Conservation (phyloP, 2,113 vertebrate genomes). For the Urocolius indicus region DNA sequence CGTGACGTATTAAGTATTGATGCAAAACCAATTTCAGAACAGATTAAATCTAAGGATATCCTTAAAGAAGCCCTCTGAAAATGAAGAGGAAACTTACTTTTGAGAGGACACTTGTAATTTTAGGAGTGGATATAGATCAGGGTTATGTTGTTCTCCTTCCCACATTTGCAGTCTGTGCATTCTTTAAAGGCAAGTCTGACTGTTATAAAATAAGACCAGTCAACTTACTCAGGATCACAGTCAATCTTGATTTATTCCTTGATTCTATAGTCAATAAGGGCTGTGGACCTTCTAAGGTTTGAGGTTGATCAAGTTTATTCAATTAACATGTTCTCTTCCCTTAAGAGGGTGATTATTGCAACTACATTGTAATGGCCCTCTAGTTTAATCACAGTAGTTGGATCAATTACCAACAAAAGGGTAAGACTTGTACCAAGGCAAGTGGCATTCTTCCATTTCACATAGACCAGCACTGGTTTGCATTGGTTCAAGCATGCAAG, state of each 20-base stretch:
- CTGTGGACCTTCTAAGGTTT: background rate
- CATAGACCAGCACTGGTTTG: background rate
- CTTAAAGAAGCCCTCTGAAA: background rate
- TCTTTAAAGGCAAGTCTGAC: background rate
- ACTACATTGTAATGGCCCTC: background rate
- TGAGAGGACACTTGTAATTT: background rate
- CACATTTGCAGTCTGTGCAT: background rate
- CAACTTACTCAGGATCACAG: background rate
- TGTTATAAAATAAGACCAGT: background rate
- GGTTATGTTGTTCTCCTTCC: fast-evolving
- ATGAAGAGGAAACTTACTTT: background rate
- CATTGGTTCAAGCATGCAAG: background rate
- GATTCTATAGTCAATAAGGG: background rate
- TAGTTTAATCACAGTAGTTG: background rate
- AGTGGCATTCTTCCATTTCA: background rate
- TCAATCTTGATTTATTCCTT: background rate
- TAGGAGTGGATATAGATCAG: background rate
- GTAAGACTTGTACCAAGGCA: background rate
- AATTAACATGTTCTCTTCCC: background rate
- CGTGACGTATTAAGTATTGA: background rate
- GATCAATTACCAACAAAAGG: background rate
- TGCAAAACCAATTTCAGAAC: background rate
- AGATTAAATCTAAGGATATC: background rate
- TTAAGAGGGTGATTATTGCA: background rate
- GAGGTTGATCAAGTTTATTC: background rate